A percentile compares a stretch with the other conserved stretches of the same genome.
Evolutionary conservation across 2,888 invertebrate species (phyloP).

Genomic region (Agriopis aurantiaria): DNA sequence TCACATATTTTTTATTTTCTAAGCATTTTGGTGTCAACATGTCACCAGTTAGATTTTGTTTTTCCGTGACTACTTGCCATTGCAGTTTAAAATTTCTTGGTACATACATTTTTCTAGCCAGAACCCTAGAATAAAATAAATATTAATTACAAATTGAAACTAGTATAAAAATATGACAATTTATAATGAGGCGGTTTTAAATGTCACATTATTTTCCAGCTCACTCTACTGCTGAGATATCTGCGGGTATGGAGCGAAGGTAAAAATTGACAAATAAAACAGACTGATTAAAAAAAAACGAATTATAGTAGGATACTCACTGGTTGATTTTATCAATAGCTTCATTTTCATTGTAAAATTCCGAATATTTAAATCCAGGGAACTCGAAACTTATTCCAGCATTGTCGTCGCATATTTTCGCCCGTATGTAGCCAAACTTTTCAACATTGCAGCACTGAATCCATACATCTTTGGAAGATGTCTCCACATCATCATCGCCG

Average conservation of each 20-base stretch:
- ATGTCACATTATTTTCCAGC: too few relatives aligned
- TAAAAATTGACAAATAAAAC: too few relatives aligned
- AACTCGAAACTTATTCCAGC: conserved; percentile 67
- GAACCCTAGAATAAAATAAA: conserved; percentile 54
- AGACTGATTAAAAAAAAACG: too few relatives aligned
- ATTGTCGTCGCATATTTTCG: conserved; percentile 54
- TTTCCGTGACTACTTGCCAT: conserved; percentile 63
- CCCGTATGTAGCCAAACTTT: conserved; percentile 69
- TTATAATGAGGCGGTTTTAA: too few relatives aligned
- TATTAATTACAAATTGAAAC: neutral
- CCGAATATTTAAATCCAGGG: conserved; percentile 69
- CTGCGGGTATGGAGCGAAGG: too few relatives aligned
- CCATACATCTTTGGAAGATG: conserved; percentile 57
- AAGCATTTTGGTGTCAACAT: conserved; percentile 23
- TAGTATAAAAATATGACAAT: too few relatives aligned
- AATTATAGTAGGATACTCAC: conserved; percentile 61
- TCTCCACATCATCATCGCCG: conserved; percentile 42
- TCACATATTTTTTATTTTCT: conserved; percentile 35
- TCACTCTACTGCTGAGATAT: too few relatives aligned
- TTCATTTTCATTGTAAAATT: conserved; percentile 64
- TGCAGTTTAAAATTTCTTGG: conserved; percentile 58
- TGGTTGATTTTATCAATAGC: conserved; percentile 70
- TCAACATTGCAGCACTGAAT: conserved; percentile 66
- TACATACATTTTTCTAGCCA: conserved; percentile 61
- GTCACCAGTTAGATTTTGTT: conserved; percentile 42